Conservation (phyloP, 2,888 invertebrate genomes). For the Ochropacha duplaris region DNA sequence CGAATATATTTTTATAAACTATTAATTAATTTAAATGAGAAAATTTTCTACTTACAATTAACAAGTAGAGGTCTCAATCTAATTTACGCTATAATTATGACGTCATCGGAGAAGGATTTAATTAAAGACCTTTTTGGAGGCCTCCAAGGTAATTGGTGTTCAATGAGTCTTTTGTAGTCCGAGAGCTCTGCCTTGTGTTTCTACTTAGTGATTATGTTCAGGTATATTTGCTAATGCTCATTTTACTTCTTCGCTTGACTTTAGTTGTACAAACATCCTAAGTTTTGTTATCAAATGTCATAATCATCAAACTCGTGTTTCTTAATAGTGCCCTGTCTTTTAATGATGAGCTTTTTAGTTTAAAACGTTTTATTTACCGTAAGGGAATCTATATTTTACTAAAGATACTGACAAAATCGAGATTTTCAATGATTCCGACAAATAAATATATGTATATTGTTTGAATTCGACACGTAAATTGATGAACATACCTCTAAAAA, state of each 20-base stretch:
- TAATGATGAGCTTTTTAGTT: background rate
- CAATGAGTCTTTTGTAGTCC: conserved; percentile 80
- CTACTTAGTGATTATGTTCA: conserved; percentile 69
- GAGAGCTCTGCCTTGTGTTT: conserved; percentile 58
- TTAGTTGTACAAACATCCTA: conserved; percentile 8
- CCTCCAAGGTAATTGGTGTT: conserved; percentile 79
- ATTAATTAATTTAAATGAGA: conserved; percentile 66
- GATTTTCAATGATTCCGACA: too few species aligned
- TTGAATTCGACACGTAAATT: too few species aligned
- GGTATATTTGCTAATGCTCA: conserved; percentile 48
- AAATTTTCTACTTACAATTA: conserved; percentile 72
- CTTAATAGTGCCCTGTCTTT: background rate
- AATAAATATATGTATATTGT: too few species aligned
- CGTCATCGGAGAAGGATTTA: conserved; percentile 82
- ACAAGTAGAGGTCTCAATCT: conserved; percentile 74
- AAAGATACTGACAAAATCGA: too few species aligned
- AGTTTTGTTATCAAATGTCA: background rate
- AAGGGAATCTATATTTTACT: too few species aligned
- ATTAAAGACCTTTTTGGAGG: conserved; percentile 79
- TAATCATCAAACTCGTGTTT: background rate
- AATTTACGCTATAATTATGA: conserved; percentile 81
- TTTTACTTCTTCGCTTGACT: conserved; percentile 33
- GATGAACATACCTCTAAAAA: background rate
- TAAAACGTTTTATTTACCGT: too few species aligned
- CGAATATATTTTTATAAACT: background rate